Base-by-base conservation (phyloP, 2,113 vertebrate species). In the Cnemophilus loriae region DNA sequence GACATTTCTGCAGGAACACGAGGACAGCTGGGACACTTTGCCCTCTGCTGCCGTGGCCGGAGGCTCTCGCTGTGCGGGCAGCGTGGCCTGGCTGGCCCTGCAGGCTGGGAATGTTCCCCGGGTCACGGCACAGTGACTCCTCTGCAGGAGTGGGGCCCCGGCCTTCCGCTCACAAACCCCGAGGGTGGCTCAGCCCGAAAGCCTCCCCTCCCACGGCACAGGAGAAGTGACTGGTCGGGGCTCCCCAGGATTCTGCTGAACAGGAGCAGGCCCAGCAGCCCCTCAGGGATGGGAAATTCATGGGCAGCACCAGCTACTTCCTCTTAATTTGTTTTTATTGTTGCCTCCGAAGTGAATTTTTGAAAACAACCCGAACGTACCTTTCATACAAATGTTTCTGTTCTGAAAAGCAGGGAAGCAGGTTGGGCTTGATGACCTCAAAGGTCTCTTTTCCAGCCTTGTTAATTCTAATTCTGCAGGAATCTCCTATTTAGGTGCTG, bases 131-230 rank as follows among this genome's bases (percentile, higher is more conserved):
- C 63, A 1, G 42, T 32, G 79, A 59, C 30, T 75, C 19, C 73
- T 71, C 6, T 4, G 78, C 87, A 42, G 87, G 81, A 93, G 2
- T 8, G 59, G 81, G 91, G 87, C 87, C 82, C 93, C 60, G 65
- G 46, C 47, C 75, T 87, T 91, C 84, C 32, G 44, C 86, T 71
- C 27, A 7, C 92, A 67, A 94, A 59, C 35, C 93, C 91, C 63
- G 7, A 5, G 83, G 39, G 32, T 12, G 70, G 35, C 90, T 96
- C 90, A 94, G 85, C 92, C 90, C 4, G 85, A 95, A 93, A 95
- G 44, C 90, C 39, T 85, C 73, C 60, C 93, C 88, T 90, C 95
- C 96, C 96, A 97, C 92, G 35, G 93, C 44, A 28, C 82, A 18
- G 44, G 30, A 0, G 41, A 90, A 94, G 86, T 90, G 93, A 93